Conservation (phyloP, 1,140 invertebrate genomes). For the Schlechtendalia chinensis region DNA sequence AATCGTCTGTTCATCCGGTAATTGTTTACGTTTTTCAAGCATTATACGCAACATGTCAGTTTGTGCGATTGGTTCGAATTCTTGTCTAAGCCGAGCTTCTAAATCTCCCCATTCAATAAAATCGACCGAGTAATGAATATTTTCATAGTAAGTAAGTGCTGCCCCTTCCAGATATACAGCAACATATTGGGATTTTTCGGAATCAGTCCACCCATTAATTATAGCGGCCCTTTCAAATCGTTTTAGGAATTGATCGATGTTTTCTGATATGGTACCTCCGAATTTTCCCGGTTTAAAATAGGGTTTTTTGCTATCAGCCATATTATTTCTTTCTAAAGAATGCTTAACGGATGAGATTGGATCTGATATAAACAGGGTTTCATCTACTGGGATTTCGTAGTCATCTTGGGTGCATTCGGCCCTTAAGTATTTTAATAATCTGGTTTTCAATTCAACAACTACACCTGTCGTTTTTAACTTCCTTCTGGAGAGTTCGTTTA, state of each 20-base stretch:
- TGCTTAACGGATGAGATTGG: no score
- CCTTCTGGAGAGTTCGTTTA: no score
- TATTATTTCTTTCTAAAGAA: not conserved
- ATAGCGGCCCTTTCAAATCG: not conserved
- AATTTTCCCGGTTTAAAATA: not conserved
- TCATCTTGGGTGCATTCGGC: no score
- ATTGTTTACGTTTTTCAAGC: not conserved
- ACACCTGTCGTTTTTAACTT: no score
- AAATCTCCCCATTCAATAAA: not conserved
- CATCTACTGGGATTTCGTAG: no score
- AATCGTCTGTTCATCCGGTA: not conserved
- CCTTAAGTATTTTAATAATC: no score
- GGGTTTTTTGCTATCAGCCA: not conserved
- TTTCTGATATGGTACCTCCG: not conserved
- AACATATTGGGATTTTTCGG: not conserved
- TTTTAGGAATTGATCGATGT: not conserved
- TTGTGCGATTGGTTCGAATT: not conserved
- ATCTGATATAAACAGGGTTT: no score
- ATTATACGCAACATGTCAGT: not conserved
- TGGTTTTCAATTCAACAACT: no score
- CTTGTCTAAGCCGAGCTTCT: not conserved
- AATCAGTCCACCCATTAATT: not conserved
- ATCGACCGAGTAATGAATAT: not conserved
- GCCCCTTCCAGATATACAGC: not conserved
- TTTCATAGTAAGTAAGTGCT: not conserved